Conservation (phyloP, 2,888 invertebrate species). For the Drosophila formosana region DNA sequence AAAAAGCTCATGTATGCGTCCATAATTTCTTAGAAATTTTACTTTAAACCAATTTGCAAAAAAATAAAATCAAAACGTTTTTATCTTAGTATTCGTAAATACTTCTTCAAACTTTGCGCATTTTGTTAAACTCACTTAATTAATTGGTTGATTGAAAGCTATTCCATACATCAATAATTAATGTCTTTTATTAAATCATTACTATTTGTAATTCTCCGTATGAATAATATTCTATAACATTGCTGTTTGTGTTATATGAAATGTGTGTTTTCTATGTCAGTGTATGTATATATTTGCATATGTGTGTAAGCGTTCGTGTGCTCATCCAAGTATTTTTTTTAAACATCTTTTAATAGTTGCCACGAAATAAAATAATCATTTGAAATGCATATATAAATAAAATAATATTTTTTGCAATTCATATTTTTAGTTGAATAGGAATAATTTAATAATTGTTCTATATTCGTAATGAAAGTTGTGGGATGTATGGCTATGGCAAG, state of each 20-base stretch:
- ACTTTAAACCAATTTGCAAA: slow-evolving; percentile 59
- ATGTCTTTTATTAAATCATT: slow-evolving; percentile 41
- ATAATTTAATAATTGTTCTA: not conserved
- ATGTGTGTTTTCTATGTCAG: slow-evolving; percentile 29
- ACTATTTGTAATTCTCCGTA: slow-evolving; percentile 37
- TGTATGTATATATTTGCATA: slow-evolving; percentile 21
- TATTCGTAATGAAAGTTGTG: not conserved
- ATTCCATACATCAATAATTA: slow-evolving; percentile 61
- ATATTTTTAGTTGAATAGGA: not conserved
- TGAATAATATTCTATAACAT: slow-evolving; percentile 57
- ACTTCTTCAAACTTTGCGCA: slow-evolving; percentile 73
- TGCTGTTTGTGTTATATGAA: slow-evolving; percentile 41
- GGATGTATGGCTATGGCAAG: not conserved
- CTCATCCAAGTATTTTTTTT: not conserved
- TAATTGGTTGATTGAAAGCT: slow-evolving; percentile 75
- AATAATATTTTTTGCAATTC: not conserved
- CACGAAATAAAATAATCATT: not conserved
- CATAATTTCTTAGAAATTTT: slow-evolving; percentile 83
- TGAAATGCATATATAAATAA: not conserved
- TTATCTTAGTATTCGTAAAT: slow-evolving; percentile 76
- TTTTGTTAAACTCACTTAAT: slow-evolving; percentile 70
- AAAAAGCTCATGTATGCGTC: slow-evolving; percentile 99
- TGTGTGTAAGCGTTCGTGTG: slow-evolving; percentile 13
- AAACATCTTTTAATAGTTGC: not conserved
- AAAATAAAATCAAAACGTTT: slow-evolving; percentile 54